These are phyloP conservation scores for Microctenopoma steveboyesi DNA, from an alignment of 2,797 vertebrate species.

Conservation along the genomic window DNA sequence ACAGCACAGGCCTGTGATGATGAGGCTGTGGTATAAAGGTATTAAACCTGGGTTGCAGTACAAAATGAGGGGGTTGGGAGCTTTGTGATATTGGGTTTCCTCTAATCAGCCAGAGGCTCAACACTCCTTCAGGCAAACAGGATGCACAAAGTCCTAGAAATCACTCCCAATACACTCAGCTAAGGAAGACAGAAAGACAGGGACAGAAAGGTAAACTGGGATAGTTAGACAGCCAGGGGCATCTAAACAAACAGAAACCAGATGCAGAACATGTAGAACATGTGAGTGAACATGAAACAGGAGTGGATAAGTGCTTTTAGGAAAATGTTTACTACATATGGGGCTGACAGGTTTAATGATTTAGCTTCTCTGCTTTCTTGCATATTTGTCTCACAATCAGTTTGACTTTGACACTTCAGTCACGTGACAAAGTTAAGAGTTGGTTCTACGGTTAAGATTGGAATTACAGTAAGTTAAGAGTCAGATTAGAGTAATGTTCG, in stretches of 20 bases:
- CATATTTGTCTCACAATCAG: too few relatives aligned
- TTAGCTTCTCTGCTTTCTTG: not conserved
- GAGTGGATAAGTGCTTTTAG: slow-evolving; percentile 56
- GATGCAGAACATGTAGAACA: slow-evolving; percentile 69
- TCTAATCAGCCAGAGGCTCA: slow-evolving; percentile 78
- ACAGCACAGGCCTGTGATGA: slow-evolving; percentile 44
- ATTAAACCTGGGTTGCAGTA: slow-evolving; percentile 52
- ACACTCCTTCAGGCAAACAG: slow-evolving; percentile 67
- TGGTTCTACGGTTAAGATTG: not conserved
- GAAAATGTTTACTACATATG: slow-evolving; percentile 50
- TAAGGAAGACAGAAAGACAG: slow-evolving; percentile 6
- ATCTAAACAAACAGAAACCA: slow-evolving; percentile 76
- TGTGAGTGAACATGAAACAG: slow-evolving; percentile 65
- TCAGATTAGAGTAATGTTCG: not conserved
- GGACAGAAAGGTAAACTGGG: not conserved
- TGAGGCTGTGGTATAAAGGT: slow-evolving; percentile 40
- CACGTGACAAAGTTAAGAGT: not conserved
- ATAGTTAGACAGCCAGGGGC: slow-evolving; percentile 56
- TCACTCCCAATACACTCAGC: slow-evolving; percentile 34
- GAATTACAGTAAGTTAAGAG: not conserved
- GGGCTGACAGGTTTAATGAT: slow-evolving; percentile 37
- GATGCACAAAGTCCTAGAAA: slow-evolving; percentile 63
- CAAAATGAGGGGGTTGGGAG: slow-evolving; percentile 4
- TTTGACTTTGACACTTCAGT: too few relatives aligned
- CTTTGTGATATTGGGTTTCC: slow-evolving; percentile 69